Evolutionary conservation across 2,113 vertebrate genomes (phyloP).

Genomic region (Irena cyanogastra): DNA sequence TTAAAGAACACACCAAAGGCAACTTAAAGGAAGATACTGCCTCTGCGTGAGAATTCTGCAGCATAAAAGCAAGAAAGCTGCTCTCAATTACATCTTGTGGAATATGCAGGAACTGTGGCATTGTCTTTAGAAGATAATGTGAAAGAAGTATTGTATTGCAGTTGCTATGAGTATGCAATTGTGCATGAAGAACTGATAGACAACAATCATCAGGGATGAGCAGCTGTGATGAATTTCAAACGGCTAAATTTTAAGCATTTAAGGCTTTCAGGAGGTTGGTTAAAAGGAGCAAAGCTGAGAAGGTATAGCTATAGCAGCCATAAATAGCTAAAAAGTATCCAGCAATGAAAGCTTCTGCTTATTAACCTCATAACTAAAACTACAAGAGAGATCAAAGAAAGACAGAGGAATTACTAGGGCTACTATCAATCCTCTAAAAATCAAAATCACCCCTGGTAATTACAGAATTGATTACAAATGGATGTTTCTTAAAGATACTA

Average conservation of each 20-base stretch:
- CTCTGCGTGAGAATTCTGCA: background rate
- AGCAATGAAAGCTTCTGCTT: background rate
- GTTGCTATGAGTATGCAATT: background rate
- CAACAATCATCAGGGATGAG: background rate
- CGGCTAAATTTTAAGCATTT: background rate
- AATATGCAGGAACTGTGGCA: background rate
- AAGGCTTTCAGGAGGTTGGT: background rate
- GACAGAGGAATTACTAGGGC: background rate
- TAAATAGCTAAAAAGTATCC: background rate
- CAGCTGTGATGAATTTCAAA: slow-evolving; percentile 18
- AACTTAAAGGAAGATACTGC: background rate
- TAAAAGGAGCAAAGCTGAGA: background rate
- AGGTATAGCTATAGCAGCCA: background rate
- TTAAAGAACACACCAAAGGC: background rate
- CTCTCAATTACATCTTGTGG: background rate
- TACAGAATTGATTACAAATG: background rate
- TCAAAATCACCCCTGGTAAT: background rate
- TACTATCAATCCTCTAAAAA: background rate
- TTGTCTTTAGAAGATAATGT: background rate
- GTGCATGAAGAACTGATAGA: background rate
- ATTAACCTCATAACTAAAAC: background rate
- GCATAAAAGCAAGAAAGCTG: background rate
- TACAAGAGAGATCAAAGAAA: background rate
- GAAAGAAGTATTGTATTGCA: background rate
- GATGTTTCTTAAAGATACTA: background rate